Evolutionary conservation across 2,888 invertebrate genomes (phyloP).

Genomic region (Parascotia fuliginaria): DNA sequence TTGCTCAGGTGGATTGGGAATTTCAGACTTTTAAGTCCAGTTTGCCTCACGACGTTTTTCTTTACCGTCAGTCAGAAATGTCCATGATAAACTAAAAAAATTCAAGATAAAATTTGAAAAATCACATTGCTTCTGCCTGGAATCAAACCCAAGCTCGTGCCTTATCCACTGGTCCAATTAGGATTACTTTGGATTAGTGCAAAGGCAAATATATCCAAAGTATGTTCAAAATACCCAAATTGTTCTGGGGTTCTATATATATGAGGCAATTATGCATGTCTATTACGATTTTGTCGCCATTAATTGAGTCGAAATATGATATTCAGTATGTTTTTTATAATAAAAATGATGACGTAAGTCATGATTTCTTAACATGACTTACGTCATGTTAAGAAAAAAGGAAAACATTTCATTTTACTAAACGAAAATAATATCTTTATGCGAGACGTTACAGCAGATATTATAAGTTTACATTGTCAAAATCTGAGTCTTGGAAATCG

Average conservation of each 20-base stretch:
- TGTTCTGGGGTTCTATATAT: background rate
- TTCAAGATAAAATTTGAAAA: no score
- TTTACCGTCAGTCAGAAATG: no score
- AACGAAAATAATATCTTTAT: conserved; percentile 5
- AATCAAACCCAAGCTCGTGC: no score
- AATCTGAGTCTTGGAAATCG: conserved; percentile 21
- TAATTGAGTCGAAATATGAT: conserved; percentile 2
- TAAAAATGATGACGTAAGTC: background rate
- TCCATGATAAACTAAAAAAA: no score
- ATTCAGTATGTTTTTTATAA: background rate
- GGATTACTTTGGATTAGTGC: no score
- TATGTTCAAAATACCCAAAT: background rate
- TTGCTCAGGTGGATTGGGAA: no score
- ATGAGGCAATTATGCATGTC: background rate
- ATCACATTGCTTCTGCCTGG: no score
- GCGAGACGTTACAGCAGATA: conserved; percentile 1
- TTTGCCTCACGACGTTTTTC: no score
- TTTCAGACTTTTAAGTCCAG: no score
- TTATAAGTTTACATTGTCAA: conserved; percentile 14
- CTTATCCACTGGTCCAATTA: no score
- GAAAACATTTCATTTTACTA: conserved; percentile 6
- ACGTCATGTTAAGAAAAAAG: background rate
- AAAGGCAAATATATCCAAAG: no score
- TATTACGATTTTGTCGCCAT: background rate
- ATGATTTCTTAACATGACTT: no score